Evolutionary conservation across 2,888 invertebrate species (phyloP), one percentile per base, ranked within the genome.

Genomic region (Catocala fraxini): DNA sequence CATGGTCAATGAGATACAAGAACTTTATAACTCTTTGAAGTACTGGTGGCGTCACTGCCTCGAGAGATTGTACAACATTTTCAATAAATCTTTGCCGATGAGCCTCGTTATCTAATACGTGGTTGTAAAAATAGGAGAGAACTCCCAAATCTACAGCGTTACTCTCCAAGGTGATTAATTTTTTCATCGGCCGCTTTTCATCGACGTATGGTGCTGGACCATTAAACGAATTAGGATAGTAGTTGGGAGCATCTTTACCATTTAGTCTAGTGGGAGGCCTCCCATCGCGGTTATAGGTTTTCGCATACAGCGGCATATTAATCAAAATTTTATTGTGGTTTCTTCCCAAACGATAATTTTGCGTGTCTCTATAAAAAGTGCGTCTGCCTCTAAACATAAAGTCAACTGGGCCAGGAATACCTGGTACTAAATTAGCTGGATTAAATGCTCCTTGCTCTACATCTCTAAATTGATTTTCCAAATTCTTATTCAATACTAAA

Each of bases 21-120:
- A 97, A 96, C 71, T 96, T 95, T 6, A 98, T 95, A 5, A 96
- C 96, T 60, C 98, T 95, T 74, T 96, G 96, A 87, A 97, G 33
- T 42, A 67, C 56, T 9, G 63, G 53, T 6, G 71, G 71, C 13
- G 65, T 56, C 6, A 61, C 65, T 48, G 55, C 41, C 7, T 47
- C 13, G 2, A 66, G 39, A 7, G 56, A 48, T 0, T 41, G 10
- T 12, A 56, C 59, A 7, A 63, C 5, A 42, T 60, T 65, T 0
- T 58, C 41, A 42, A 63, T 47, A 48, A 68, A 60, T 49, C 70
- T 62, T 7, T 63, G 62, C 34, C 56, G 66, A 6, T 80, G 80
- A 6, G 46, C 63, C 6, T 70, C 70, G 25, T 42, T 55, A n/a
- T 68, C 65, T 6, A 71, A 47, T 5, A 68, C 15, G 9, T 60